These are phyloP conservation scores for Dendropsophus ebraccatus DNA, from an alignment of 2,113 vertebrate genomes.

Conservation along the genomic window DNA sequence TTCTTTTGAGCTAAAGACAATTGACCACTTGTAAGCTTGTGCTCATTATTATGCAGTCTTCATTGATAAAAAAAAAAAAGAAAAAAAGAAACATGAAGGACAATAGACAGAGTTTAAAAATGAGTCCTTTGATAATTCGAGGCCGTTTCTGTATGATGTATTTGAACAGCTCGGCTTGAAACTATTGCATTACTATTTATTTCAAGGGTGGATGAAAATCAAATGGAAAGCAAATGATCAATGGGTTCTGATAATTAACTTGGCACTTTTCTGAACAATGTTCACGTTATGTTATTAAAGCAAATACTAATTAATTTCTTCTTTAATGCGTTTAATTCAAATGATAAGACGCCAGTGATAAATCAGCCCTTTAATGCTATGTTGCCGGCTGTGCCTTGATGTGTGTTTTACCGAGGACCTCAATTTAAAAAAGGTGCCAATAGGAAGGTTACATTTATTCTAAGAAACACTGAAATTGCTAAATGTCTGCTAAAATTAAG, in stretches of 20 bases:
- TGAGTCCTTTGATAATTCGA: constrained; percentile 14
- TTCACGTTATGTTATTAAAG: constrained; percentile 51
- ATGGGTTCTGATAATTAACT: constrained; percentile 57
- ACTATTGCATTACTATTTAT: constrained; percentile 46
- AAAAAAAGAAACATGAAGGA: neutral
- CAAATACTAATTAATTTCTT: constrained; percentile 57
- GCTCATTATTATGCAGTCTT: constrained; percentile 5
- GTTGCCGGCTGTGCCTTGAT: constrained; percentile 36
- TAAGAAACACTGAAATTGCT: constrained; percentile 36
- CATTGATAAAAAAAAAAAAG: constrained; percentile 4
- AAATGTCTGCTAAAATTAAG: constrained; percentile 41
- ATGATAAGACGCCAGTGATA: constrained; percentile 47
- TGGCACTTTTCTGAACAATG: constrained; percentile 57
- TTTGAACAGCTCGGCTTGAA: constrained; percentile 35
- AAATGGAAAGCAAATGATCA: constrained; percentile 58
- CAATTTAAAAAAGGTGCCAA: constrained; percentile 49
- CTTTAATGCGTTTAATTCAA: constrained; percentile 57
- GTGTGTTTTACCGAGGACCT: constrained; percentile 41
- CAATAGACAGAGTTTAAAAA: constrained; percentile 4
- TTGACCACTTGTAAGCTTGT: neutral
- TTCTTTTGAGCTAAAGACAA: constrained; percentile 15
- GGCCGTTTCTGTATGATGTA: constrained; percentile 22
- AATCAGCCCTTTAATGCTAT: constrained; percentile 56
- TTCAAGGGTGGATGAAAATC: constrained; percentile 59
- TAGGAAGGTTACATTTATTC: constrained; percentile 56